These are phyloP conservation scores for Pheosia tremula DNA, from an alignment of 2,888 invertebrate species.

Conservation along the genomic window DNA sequence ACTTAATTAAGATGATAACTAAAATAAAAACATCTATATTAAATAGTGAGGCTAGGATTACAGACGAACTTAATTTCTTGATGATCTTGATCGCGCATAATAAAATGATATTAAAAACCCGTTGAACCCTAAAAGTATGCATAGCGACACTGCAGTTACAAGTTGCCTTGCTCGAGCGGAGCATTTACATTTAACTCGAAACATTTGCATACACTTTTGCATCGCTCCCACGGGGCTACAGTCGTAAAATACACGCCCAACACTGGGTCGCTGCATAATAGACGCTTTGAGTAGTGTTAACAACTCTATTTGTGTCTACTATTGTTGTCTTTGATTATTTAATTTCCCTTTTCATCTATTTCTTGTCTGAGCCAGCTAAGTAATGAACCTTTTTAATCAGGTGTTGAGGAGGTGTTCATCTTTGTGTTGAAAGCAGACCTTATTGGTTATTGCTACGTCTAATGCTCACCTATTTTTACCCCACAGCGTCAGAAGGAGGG, in stretches of 20 bases:
- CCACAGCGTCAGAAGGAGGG: too few relatives aligned
- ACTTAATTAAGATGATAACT: too few relatives aligned
- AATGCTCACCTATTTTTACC: too few relatives aligned
- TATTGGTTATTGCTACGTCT: too few relatives aligned
- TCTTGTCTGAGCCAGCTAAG: too few relatives aligned
- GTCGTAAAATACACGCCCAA: conserved; percentile 64
- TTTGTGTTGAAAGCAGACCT: too few relatives aligned
- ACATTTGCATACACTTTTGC: conserved; percentile 66
- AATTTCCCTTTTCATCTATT: too few relatives aligned
- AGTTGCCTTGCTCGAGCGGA: conserved; percentile 31
- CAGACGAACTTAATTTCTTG: too few relatives aligned
- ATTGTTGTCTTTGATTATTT: not conserved
- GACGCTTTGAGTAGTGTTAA: conserved; percentile 56
- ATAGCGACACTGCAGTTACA: conserved; percentile 21
- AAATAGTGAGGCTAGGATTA: too few relatives aligned
- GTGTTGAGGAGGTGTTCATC: too few relatives aligned
- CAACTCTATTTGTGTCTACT: conserved; percentile 19
- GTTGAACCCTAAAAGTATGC: conserved; percentile 27
- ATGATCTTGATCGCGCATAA: not conserved
- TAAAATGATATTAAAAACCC: not conserved
- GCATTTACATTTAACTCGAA: conserved; percentile 64
- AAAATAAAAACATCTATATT: too few relatives aligned
- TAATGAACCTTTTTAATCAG: too few relatives aligned
- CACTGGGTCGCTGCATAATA: conserved; percentile 57
- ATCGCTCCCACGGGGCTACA: conserved; percentile 48